Evolutionary conservation across 2,888 invertebrate genomes (phyloP).

Genomic region (Pardosa pseudoannulata): DNA sequence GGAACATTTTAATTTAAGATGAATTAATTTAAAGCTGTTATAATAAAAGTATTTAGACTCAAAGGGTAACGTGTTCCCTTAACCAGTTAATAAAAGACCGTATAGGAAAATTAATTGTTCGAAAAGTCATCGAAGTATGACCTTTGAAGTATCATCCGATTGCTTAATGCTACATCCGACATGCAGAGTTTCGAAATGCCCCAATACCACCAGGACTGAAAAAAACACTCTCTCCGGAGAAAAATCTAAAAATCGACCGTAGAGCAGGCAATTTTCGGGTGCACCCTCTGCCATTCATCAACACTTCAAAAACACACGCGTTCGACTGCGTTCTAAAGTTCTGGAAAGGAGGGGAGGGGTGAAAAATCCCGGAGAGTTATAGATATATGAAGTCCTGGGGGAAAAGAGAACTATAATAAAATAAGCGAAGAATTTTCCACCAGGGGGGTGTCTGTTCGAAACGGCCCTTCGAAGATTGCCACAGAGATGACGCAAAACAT

Average conservation of each 20-base stretch:
- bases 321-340: constrained; percentile 29
- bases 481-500: constrained; percentile 58
- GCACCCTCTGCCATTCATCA: constrained; percentile 51
- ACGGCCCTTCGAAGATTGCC: constrained; percentile 23
- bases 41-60: too few species aligned
- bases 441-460: constrained; percentile 52
- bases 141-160: too few species aligned
- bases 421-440: constrained; percentile 59
- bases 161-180: too few species aligned
- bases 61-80: too few species aligned
- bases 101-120: too few species aligned
- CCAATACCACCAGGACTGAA: neutral
- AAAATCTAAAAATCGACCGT: constrained; percentile 43
- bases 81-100: too few species aligned
- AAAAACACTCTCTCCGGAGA: constrained; percentile 20
- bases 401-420: constrained; percentile 49
- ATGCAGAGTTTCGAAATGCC: neutral
- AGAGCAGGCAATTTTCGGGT: constrained; percentile 45
- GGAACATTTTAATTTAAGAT: too few species aligned
- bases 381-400: constrained; percentile 23
- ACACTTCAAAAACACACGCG: constrained; percentile 70
- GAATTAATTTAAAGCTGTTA: too few species aligned
- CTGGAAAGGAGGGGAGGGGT: constrained; percentile 27
- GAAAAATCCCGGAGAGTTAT: constrained; percentile 16
- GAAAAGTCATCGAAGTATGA: too few species aligned